A percentile compares a stretch with the other conserved stretches of the same genome.
These are phyloP conservation scores for Phorcus lineatus DNA, from an alignment of 2,888 invertebrate genomes.

Conservation along the genomic window DNA sequence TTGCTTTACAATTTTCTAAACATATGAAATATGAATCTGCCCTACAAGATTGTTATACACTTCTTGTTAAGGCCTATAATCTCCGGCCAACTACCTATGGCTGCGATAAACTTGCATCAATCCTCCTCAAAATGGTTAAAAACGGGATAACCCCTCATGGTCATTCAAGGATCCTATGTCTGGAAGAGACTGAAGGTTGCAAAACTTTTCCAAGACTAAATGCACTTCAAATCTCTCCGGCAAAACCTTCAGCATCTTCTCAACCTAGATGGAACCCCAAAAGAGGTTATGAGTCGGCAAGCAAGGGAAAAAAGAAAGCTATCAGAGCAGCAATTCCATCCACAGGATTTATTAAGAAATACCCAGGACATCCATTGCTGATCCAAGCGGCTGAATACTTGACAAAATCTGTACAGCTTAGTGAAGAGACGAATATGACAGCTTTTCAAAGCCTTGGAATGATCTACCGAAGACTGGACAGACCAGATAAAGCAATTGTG, in stretches of 20 bases:
- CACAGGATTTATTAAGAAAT: background rate
- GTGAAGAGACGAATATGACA: background rate
- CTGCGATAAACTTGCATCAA: background rate
- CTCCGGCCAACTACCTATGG: background rate
- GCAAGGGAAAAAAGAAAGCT: no score
- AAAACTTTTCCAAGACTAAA: no score
- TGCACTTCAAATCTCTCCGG: no score
- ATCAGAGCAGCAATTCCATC: no score
- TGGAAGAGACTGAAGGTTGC: no score
- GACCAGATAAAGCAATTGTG: background rate
- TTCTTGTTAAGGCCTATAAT: background rate
- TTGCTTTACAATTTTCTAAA: background rate
- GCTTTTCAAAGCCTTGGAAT: conserved; percentile 7
- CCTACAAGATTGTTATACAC: background rate
- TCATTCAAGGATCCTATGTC: no score
- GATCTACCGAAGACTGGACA: background rate
- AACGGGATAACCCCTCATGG: background rate
- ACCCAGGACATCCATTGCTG: background rate
- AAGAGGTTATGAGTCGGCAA: no score
- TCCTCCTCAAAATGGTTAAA: background rate
- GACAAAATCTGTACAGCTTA: conserved; percentile 1
- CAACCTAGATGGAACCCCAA: no score
- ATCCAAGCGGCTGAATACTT: background rate
- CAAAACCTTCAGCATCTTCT: no score
- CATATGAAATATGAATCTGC: background rate